Evolutionary conservation across 92 coral and sea anemone genomes (phyloP), one percentile per base, ranked within the genome.

Genomic region (Epizoanthus illoricatus): DNA sequence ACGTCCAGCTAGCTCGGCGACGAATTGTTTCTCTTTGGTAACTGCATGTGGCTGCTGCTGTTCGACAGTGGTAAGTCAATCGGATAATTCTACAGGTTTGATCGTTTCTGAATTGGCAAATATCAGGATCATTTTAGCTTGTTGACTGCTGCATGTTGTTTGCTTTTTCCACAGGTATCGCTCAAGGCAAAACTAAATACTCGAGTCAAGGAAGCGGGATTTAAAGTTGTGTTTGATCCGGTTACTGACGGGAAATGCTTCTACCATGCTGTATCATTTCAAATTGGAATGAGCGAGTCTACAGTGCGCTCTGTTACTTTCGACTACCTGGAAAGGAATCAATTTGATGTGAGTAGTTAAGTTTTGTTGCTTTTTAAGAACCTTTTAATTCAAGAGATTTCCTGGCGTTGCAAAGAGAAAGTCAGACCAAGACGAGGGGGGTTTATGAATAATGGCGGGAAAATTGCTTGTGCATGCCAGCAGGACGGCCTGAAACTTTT

Each of bases 1-100:
- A n/a, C n/a, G n/a, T n/a, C n/a, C n/a, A n/a, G n/a, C n/a, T n/a
- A n/a, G n/a, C n/a, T n/a, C n/a, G n/a, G n/a, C n/a, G n/a, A n/a
- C n/a, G n/a, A n/a, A n/a, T n/a, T n/a, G n/a, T n/a, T n/a, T n/a
- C n/a, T n/a, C n/a, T n/a, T n/a, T n/a, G n/a, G n/a, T n/a, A n/a
- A n/a, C n/a, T n/a, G n/a, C n/a, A n/a, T n/a, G n/a, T n/a, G n/a
- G n/a, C n/a, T n/a, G n/a, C n/a, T n/a, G n/a, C n/a, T n/a, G n/a
- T n/a, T n/a, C 84, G 65, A 80, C 59, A 65, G 65, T 80, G 85
- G 65, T 80, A 23, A 65, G 85, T 65, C 63, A 66, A 67, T 68
- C 76, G 47, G 6, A 52, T 54, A 54, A 81, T 81, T 81, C 67
- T 81, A 81, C 67, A 69, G 85, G 57, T 81, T 69, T 33, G 69